phyloP scores from a whole-genome alignment of 2,797 vertebrate species.

The Gastrophryne carolinensis region DNA sequence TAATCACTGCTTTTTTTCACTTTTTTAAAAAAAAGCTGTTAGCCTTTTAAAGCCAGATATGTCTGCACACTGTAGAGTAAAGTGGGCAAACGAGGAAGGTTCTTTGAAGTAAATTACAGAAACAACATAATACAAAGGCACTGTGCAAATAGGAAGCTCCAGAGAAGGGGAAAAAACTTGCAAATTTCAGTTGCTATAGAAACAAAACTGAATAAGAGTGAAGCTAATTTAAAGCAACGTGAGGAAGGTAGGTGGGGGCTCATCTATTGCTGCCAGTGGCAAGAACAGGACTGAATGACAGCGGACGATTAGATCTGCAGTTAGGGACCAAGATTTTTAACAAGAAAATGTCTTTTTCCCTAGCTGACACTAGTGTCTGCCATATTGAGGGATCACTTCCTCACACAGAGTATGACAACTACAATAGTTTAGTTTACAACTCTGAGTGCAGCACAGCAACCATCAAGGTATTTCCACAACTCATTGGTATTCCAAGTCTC shows the following conservation, averaged over 20 bases:
- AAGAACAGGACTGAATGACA: constrained; percentile 14
- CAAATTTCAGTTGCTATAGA: constrained; percentile 36
- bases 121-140: constrained; percentile 30
- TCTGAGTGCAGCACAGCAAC: neutral
- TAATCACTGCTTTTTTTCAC: too few species aligned
- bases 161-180: constrained; percentile 11
- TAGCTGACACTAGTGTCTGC: neutral
- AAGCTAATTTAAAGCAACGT: constrained; percentile 21
- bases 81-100: neutral
- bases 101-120: constrained; percentile 17
- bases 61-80: neutral
- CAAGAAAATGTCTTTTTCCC: neutral
- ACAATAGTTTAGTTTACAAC: neutral
- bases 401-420: neutral
- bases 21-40: too few species aligned
- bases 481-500: constrained; percentile 45
- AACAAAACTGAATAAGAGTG: constrained; percentile 23
- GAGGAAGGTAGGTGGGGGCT: neutral
- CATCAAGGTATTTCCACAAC: constrained; percentile 16
- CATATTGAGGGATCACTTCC: neutral
- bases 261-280: constrained; percentile 14
- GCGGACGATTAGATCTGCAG: neutral
- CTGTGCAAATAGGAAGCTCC: constrained; percentile 28
- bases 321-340: neutral
- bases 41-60: neutral